Conservation (phyloP, 2,888 invertebrate genomes). For the Diloba caeruleocephala region DNA sequence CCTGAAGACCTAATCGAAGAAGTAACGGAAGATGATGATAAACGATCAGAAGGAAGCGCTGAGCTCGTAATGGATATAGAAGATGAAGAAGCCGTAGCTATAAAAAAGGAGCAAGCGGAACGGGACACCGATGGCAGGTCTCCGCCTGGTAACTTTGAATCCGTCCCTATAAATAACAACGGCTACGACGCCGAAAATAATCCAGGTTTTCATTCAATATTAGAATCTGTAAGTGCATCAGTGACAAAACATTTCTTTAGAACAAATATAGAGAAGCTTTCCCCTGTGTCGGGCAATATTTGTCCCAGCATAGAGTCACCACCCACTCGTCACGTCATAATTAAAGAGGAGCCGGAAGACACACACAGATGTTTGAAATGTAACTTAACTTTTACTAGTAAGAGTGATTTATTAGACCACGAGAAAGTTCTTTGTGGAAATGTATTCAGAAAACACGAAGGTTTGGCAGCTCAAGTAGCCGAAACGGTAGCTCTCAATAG, state of each 20-base stretch:
- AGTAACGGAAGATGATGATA: constrained; percentile 89
- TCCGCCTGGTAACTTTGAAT: constrained; percentile 67
- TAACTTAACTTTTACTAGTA: constrained; percentile 88
- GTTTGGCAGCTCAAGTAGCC: constrained; percentile 93
- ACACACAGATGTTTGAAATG: constrained; percentile 89
- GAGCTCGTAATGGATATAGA: constrained; percentile 93
- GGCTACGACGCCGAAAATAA: constrained; percentile 80
- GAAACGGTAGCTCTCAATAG: constrained; percentile 90
- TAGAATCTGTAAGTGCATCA: constrained; percentile 93
- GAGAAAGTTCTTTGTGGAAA: constrained; percentile 91
- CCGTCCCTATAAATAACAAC: constrained; percentile 75
- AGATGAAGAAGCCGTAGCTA: constrained; percentile 84
- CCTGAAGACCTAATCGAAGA: constrained; percentile 90
- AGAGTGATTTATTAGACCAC: constrained; percentile 91
- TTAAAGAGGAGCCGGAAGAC: constrained; percentile 81
- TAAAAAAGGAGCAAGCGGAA: constrained; percentile 84
- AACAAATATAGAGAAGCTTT: constrained; percentile 91
- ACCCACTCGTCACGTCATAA: constrained; percentile 65
- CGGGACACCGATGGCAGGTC: constrained; percentile 66
- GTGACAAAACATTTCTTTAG: constrained; percentile 93
- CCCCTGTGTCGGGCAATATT: constrained; percentile 87
- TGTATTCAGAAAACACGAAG: constrained; percentile 91
- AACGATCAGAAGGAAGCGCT: constrained; percentile 86
- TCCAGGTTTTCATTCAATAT: constrained; percentile 91
- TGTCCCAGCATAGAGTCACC: constrained; percentile 78